Conservation (phyloP, 1,140 invertebrate species). For the Penaeus chinensis region DNA sequence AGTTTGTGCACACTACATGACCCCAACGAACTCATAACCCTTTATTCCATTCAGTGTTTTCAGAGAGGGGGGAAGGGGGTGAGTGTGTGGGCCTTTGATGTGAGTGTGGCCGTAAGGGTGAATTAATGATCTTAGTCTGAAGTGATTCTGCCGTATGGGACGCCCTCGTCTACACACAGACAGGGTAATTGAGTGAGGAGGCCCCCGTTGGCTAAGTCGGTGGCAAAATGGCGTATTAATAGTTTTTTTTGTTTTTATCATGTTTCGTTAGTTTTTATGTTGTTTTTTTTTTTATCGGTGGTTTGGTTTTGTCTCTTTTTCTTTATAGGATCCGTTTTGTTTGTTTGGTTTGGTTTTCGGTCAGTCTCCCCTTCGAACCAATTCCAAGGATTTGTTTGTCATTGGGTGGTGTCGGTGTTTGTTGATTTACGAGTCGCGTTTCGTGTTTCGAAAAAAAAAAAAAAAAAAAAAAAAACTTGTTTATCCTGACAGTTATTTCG, state of each 20-base stretch:
- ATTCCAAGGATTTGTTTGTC: neutral
- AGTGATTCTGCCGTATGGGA: neutral
- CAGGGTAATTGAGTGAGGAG: conserved; percentile 3
- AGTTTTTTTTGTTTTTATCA: too few relatives aligned
- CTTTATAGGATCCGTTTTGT: neutral
- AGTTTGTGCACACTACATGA: too few relatives aligned
- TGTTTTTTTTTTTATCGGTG: too few relatives aligned
- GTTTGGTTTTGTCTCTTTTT: too few relatives aligned
- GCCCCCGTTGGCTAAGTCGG: too few relatives aligned
- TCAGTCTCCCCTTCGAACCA: too few relatives aligned
- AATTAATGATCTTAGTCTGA: conserved; percentile 40
- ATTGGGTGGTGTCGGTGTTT: neutral
- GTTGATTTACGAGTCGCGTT: neutral
- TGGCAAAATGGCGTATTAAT: too few relatives aligned
- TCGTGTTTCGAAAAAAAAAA: too few relatives aligned
- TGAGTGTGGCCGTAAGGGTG: conserved; percentile 34
- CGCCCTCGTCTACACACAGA: neutral
- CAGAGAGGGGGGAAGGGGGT: neutral
- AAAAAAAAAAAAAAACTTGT: too few relatives aligned
- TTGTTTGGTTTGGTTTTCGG: neutral
- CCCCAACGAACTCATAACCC: neutral
- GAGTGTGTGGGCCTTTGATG: conserved; percentile 32
- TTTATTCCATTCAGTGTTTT: conserved; percentile 37
- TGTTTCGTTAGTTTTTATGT: too few relatives aligned
- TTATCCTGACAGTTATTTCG: too few relatives aligned